Evolutionary conservation across 2,888 invertebrate species (phyloP), one percentile per base, ranked within the genome.

Genomic region (Rhogogaster chlorosoma): DNA sequence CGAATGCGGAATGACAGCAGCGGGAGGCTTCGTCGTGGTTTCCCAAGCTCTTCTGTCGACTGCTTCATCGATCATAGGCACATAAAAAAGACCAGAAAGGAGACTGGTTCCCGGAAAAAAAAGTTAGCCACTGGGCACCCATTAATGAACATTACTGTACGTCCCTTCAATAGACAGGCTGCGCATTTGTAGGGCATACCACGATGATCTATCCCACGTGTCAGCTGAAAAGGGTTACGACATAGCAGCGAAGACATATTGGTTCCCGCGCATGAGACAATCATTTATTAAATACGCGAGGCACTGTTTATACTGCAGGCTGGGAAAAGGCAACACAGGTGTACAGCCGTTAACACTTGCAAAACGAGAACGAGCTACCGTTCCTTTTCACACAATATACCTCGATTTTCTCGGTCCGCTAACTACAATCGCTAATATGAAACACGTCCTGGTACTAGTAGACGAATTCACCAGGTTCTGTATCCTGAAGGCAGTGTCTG

Each of bases 381-480:
- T 36, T 0, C 77, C 77, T 15, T 49, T 77, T 9, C 53, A 78
- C 26, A 78, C 80, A 7, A n/a, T 78, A 12, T 61, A 78, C 29
- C 32, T 78, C 12, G 78, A 78, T 49, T 78, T 32, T 53, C 32
- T 78, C 15, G 78, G 78, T 6, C 78, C 78, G 12, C 49, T 78
- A 36, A 36, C 78, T 49, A 49, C 53, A 26, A 78, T 61, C 32
- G 29, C 45, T 38, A 18, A 32, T 29, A 22, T 38, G 32, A 78
- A 49, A 49, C 26, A 78, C 36, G 49, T 53, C 4, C 7, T 78
- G 36, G 45, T 49, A 57, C 26, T 78, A 32, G 57, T 78, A 22
- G 78, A 78, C 45, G 78, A 32, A 22, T 78, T 78, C 78, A 78
- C 78, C 2, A 78, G 38, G 45, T 57, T 32, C 7, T 78, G 78